phyloP scores from a whole-genome alignment of 2,113 vertebrate species.

The Mesoclemmys tuberculata region DNA sequence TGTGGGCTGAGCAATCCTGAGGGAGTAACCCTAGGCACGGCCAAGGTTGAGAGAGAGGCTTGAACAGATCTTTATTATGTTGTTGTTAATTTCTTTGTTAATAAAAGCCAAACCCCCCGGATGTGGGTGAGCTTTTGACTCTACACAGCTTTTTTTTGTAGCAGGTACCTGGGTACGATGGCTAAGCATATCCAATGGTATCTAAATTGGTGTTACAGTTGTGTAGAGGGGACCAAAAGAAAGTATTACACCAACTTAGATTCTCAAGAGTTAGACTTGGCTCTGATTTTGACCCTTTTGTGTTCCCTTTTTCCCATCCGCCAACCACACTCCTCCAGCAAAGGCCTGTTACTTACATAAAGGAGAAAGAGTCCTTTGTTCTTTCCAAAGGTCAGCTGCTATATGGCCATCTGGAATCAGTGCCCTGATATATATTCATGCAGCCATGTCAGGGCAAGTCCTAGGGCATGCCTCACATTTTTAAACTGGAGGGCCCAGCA shows the following conservation, averaged over 20 bases:
- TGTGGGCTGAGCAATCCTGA: background rate
- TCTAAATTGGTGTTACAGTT: background rate
- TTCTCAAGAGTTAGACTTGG: background rate
- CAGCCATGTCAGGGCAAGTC: accelerated
- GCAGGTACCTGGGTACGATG: background rate
- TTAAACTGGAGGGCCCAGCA: background rate
- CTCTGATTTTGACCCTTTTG: background rate
- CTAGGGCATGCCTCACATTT: accelerated
- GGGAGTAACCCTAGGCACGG: background rate
- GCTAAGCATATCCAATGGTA: background rate
- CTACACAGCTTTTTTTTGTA: background rate
- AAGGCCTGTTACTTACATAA: background rate
- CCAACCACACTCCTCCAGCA: background rate
- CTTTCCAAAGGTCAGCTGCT: accelerated
- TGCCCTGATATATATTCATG: accelerated
- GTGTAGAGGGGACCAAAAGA: background rate
- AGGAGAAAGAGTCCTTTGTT: background rate
- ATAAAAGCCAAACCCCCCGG: background rate
- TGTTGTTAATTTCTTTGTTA: background rate
- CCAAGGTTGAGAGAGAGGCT: background rate
- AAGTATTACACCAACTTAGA: background rate
- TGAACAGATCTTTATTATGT: background rate
- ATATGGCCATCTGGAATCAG: accelerated
- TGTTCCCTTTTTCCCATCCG: background rate
- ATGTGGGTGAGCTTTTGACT: background rate